Percentiles rank a stretch among this genome's conserved stretches.
Conservation (phyloP, 1,140 invertebrate genomes). For the Galleria mellonella region DNA sequence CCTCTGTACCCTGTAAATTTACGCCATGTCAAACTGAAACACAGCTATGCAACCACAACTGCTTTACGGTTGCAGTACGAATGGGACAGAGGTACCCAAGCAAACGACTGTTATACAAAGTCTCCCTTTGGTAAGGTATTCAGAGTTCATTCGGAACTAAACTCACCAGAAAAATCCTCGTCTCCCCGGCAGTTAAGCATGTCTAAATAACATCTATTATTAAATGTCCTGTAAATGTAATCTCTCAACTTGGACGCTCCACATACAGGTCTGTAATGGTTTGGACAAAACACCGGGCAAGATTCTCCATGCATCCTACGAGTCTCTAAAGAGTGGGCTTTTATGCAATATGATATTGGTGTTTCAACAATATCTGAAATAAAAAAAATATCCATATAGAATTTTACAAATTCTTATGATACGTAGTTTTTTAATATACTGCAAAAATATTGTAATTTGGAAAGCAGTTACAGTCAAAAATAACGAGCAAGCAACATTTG, state of each 20-base stretch:
- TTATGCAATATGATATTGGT: constrained; percentile 39
- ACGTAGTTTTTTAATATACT: no score
- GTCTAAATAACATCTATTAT: constrained; percentile 48
- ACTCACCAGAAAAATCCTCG: constrained; percentile 35
- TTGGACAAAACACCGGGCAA: constrained; percentile 52
- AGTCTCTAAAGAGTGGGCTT: constrained; percentile 13
- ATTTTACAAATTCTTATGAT: no score
- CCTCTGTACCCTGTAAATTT: no score
- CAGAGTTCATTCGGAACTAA: neutral
- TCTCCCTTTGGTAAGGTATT: no score
- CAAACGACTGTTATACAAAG: no score
- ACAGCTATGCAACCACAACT: no score
- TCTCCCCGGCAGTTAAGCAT: constrained; percentile 52
- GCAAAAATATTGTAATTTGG: neutral
- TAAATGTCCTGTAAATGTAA: constrained; percentile 46
- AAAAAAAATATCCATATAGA: no score
- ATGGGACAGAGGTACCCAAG: no score
- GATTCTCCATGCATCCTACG: constrained; percentile 40
- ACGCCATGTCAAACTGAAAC: no score
- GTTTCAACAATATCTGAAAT: constrained; percentile 29
- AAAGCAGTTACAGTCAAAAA: no score
- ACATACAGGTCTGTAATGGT: constrained; percentile 47
- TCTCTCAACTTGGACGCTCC: constrained; percentile 34
- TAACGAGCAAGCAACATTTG: no score
- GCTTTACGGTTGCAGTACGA: no score